Base-by-base conservation (phyloP, 2,797 vertebrate species). In the Pipistrellus pygmaeus region DNA sequence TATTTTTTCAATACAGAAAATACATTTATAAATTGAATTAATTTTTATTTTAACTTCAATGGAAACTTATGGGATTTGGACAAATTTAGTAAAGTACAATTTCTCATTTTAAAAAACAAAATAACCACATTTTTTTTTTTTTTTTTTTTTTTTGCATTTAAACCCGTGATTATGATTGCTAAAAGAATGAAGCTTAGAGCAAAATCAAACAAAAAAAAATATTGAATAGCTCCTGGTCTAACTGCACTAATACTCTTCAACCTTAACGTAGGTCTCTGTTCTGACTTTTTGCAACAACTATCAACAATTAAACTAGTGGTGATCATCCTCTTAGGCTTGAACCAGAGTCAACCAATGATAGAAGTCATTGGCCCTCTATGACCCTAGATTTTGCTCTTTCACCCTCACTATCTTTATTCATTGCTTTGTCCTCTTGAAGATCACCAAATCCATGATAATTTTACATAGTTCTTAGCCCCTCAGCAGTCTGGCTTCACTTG, bases 1-100 rank as follows among this genome's bases (percentile, higher is more conserved):
- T 85, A 77, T 88, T 90, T 91, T 53, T 91, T 53, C 60, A 85
- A 51, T 20, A 71, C 6, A 91, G 51, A 60, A 95, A 83, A 92
- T n/a, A 9, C 7, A 94, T 85, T 27, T 76, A 48, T 80, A 82
- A 76, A 69, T 62, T 68, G 51, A 85, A 85, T 35, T 75, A 55
- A 18, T 89, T 55, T 86, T 90, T 48, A 82, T 57, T 82, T 64
- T 86, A 96, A 94, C 41, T 91, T 87, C 25, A 77, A 35, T 14
- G 32, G 21, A 53, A 93, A 15, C 3, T 72, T 44, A 15, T 41
- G 32, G 23, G 11, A 46, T 71, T 76, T 75, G 48, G 11, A 78
- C 6, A 86, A 46, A 93, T 66, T 85, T 66, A 84, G 12, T 55
- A 44, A 92, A 89, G 14, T 13, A n/a, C 1, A 71, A 11, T 11